Base-by-base conservation (phyloP, 2,113 vertebrate species). In the Anser brachyrhynchus region DNA sequence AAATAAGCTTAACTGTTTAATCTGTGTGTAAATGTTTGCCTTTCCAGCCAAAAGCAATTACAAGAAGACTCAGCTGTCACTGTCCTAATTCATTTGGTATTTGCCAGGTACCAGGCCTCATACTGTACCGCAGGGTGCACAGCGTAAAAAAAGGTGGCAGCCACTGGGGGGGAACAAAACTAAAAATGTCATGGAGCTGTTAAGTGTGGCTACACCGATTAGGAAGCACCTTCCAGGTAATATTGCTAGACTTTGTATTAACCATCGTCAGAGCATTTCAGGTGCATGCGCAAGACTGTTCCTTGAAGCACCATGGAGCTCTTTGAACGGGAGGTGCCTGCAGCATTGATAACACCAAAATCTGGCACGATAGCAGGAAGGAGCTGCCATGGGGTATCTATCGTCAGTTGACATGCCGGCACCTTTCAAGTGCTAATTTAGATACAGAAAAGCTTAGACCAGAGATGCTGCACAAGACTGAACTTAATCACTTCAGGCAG, bases 291-390 rank as follows among this genome's bases (percentile, higher is more conserved):
- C 71, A 82, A 94, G 78, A 75, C 79, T 69, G 59, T 82, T 86
- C 52, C 76, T 17, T 9, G 79, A 90, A 89, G 44, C 58, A 59
- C 72, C 57, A 39, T 85, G 54, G 46, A 87, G 29, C 64, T 79
- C 93, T 96, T 97, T 96, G 89, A 98, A 96, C 87, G 62, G 29
- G 78, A 79, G 28, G 87, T 51, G 44, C 62, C 87, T 93, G 93
- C 82, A 94, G 79, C 57, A 52, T 89, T 78, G 87, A 90, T 84
- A 90, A 92, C 87, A 59, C 8, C 78, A 22, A 89, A 81, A 93
- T 75, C 69, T 75, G 74, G 39, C 26, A 23, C 12, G 33, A 57
- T 33, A 65, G 84, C 73, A 54, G 81, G 57, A 59, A 89, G 79
- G 52, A 76, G 37, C 73, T 91, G 75, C 84, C 73, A 31, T 8